These are phyloP conservation scores for Drosophila subobscura DNA, from an alignment of 1,140 invertebrate genomes.

Conservation along the genomic window DNA sequence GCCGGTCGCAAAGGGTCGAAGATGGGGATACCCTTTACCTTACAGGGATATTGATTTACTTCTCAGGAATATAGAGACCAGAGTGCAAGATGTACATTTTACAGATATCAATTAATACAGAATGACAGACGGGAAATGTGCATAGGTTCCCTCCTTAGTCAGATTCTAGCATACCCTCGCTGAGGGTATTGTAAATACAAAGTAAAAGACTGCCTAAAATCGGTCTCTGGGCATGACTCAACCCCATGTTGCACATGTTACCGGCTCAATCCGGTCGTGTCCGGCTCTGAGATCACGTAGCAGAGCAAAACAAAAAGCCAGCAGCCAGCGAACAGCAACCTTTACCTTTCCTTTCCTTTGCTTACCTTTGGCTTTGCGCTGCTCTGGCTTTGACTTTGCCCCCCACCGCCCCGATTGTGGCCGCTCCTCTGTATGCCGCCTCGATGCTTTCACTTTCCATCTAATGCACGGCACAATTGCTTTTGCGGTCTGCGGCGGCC, in stretches of 20 bases:
- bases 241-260: conserved; percentile 14
- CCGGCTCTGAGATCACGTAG: conserved; percentile 47
- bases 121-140: no score
- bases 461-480: conserved; percentile 69
- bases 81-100: no score
- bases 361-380: conserved; percentile 16
- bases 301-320: neutral
- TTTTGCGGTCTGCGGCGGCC: conserved; percentile 42
- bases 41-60: no score
- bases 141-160: no score
- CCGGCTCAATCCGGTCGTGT: conserved; percentile 10
- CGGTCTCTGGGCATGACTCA: conserved; percentile 32
- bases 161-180: neutral
- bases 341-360: conserved; percentile 49
- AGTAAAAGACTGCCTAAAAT: conserved; percentile 32
- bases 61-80: no score
- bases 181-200: conserved; percentile 14
- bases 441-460: conserved; percentile 72
- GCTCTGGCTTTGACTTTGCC: neutral
- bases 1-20: no score
- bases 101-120: no score
- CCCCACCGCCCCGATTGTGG: neutral
- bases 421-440: neutral
- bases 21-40: no score
- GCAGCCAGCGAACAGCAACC: conserved; percentile 38